Conservation (phyloP, 2,888 invertebrate genomes). For the Orthosia incerta region DNA sequence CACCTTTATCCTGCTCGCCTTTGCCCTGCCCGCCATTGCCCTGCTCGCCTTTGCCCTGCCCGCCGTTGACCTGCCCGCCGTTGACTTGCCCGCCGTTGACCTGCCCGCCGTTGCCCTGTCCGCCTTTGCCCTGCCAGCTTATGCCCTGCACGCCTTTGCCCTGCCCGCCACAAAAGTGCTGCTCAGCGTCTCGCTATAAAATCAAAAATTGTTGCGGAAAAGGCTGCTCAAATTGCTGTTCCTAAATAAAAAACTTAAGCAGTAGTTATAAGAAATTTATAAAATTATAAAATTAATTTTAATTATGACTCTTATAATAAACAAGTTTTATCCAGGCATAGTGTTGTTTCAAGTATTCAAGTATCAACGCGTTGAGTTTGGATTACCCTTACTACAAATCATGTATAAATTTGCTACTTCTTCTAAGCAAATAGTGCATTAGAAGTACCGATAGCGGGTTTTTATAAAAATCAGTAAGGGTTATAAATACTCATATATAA, state of each 20-base stretch:
- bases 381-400: background rate
- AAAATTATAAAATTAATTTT: conserved; percentile 28
- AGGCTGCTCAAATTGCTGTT: conserved; percentile 66
- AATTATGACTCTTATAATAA: conserved; percentile 34
- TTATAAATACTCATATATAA: too few species aligned
- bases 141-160: conserved; percentile 63
- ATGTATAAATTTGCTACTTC: too few species aligned
- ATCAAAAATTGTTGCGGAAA: conserved; percentile 64
- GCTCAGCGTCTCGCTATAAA: conserved; percentile 57
- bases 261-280: conserved; percentile 28
- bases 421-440: too few species aligned
- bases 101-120: conserved; percentile 60
- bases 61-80: conserved; percentile 63
- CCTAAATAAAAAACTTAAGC: conserved; percentile 33
- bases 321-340: conserved; percentile 34
- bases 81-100: conserved; percentile 62
- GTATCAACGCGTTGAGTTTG: conserved; percentile 1
- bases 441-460: too few species aligned
- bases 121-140: conserved; percentile 68
- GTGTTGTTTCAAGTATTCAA: conserved; percentile 48
- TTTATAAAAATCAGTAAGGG: too few species aligned
- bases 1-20: conserved; percentile 69
- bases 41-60: conserved; percentile 73
- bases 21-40: conserved; percentile 64
- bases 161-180: conserved; percentile 45